Base-by-base conservation (phyloP, 2,113 vertebrate genomes). In the Cryptomyrus ogoouensis region DNA sequence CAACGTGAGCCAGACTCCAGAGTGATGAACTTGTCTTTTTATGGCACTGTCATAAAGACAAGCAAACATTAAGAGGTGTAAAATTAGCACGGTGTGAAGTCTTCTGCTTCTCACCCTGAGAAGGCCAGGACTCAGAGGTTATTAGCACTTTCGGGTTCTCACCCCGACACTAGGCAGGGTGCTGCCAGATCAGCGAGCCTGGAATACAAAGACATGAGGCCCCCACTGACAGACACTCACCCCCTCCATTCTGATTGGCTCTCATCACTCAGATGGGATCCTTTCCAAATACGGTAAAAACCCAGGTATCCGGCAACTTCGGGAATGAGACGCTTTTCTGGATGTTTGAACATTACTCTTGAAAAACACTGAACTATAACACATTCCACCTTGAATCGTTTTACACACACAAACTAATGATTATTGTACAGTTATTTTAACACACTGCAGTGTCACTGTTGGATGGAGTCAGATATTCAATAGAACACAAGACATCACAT, bases 51-150 rank as follows among this genome's bases (percentile, higher is more conserved):
- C 31, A 46, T 83, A 80, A 58, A 52, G n/a, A 42, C 35, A 83
- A 19, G 77, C 50, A 83, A 87, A 87, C 50, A 87, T 53, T 12
- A 53, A 87, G 50, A 87, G 85, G 85, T 87, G 85, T 53, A 53
- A 87, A 87, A 53, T 56, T 27, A 19, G 50, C 50, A 35, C 35
- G 50, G 85, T 19, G 85, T 87, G 85, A 39, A 39, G 49, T 2
- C 85, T 17, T 87, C 27, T 39, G 50, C 85, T 39, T 21, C 85
- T 50, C 50, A 39, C 35, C 13, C 3, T 24, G 85, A 44, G 44
- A 56, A 19, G n/a, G n/a, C 50, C 4, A 50, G 31, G 31, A 53
- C 50, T 53, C 85, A 39, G 47, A 35, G 31, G 2, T 56, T 87
- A 53, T 87, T 87, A 87, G n/a, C 85, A 53, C 85, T 31, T 56